Evolutionary conservation across 2,797 vertebrate genomes (phyloP), one percentile per base, ranked within the genome.

Genomic region (Phalloptychus januarius): DNA sequence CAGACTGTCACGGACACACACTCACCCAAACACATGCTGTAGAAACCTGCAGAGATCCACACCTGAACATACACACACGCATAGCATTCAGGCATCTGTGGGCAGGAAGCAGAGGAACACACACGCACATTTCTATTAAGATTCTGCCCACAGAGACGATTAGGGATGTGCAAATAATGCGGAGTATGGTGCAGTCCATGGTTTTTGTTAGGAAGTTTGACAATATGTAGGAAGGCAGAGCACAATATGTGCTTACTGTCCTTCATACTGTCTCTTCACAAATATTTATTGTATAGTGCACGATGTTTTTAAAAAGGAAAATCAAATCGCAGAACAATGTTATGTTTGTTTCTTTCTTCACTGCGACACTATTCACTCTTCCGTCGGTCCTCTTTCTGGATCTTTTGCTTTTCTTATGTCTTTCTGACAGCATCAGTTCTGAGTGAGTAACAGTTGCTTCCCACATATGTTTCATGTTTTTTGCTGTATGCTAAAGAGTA

Each of bases 101-200:
- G 84, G 91, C 84, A 84, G 81, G 78, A 87, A 80, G 74, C 81
- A 77, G 80, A 83, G 74, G 52, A 72, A 88, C 76, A 79, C 83
- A 77, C 79, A 80, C 20, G 11, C 46, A 45, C 81, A 73, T 86
- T 89, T 91, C 81, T 87, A 88, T 94, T 92, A 86, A 78, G 83
- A 92, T 89, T 91, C 85, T 89, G 83, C 76, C 87, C 87, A 91
- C 86, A 85, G 79, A 88, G 79, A 83, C 67, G 88, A 84, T 90
- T 65, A 89, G 87, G 80, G 82, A 87, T 86, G 79, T 63, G 44
- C 88, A 87, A 85, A 90, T 92, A 89, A 91, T 87, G 80, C 61
- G 13, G 65, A 88, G 77, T 87, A 81, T 88, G 82, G 77, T 69
- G 83, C 88, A 79, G 88, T 86, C 85, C 86, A 92, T 89, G 83